Percentiles rank a stretch among this genome's conserved stretches.
phyloP scores from a whole-genome alignment of 1,140 invertebrate genomes.

The Aphaenogaster ashmeadi region DNA sequence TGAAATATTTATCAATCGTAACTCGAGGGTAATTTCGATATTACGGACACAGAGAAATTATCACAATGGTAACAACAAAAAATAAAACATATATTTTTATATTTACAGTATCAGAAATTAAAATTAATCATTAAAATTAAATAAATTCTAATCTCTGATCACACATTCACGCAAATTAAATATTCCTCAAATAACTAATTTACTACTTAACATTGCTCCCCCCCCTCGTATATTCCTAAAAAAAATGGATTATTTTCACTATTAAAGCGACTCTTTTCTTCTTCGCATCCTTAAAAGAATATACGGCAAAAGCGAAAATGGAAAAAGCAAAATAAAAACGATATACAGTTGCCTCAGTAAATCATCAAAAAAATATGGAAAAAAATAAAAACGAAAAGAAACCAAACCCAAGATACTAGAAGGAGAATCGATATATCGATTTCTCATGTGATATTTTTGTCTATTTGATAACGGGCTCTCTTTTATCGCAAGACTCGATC shows the following conservation, averaged over 20 bases:
- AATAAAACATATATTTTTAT: background rate
- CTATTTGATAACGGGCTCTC: conserved; percentile 68
- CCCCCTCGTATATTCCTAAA: background rate
- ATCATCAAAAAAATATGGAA: background rate
- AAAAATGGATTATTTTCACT: background rate
- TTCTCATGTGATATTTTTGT: conserved; percentile 65
- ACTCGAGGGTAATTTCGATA: background rate
- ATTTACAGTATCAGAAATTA: background rate
- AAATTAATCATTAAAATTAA: background rate
- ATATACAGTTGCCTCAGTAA: background rate
- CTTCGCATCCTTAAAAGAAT: background rate
- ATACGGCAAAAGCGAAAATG: background rate
- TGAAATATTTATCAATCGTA: conserved; percentile 4
- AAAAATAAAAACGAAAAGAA: background rate
- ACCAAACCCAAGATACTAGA: background rate
- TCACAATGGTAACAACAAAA: background rate
- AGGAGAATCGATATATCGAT: conserved; percentile 60
- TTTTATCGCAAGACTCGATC: conserved; percentile 75
- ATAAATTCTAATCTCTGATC: background rate
- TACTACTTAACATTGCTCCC: background rate
- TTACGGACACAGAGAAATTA: background rate
- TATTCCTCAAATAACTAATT: background rate
- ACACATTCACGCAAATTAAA: background rate
- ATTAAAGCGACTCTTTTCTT: background rate
- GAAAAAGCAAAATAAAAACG: background rate